A percentile compares a stretch with the other conserved stretches of the same genome.
Conservation (phyloP, 2,113 vertebrate species). For the Phoenicopterus ruber region DNA sequence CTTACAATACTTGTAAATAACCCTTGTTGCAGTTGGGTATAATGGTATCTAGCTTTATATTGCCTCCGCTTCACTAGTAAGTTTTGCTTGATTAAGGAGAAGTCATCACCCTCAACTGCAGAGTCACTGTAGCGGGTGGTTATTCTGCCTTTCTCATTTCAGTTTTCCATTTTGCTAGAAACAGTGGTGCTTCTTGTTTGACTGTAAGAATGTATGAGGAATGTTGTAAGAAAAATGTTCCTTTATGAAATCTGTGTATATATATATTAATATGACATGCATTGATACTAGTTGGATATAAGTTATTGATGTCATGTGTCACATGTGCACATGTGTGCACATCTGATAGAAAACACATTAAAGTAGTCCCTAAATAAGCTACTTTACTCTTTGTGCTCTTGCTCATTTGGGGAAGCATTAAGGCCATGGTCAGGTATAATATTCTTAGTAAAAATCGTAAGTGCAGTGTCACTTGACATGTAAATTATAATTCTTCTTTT, state of each 20-base stretch:
- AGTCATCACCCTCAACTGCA: background rate
- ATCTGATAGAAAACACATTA: background rate
- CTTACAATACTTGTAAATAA: background rate
- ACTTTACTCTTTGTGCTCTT: background rate
- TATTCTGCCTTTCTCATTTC: background rate
- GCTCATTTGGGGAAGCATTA: background rate
- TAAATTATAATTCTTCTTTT: background rate
- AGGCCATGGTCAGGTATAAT: background rate
- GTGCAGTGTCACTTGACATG: background rate
- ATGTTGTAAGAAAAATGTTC: background rate
- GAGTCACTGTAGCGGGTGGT: background rate
- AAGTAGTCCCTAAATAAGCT: background rate
- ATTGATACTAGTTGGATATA: background rate
- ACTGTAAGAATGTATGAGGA: background rate
- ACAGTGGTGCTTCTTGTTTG: background rate
- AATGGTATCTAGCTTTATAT: background rate
- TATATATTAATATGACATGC: fast-evolving
- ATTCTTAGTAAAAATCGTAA: background rate
- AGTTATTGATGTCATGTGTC: background rate
- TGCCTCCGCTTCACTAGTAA: background rate
- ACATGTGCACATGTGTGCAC: too few relatives aligned
- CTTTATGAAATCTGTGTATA: background rate
- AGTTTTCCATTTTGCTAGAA: background rate
- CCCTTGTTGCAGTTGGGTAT: background rate
- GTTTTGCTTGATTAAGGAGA: background rate